Conservation (phyloP, 1,140 invertebrate species). For the Ladona fulva region DNA sequence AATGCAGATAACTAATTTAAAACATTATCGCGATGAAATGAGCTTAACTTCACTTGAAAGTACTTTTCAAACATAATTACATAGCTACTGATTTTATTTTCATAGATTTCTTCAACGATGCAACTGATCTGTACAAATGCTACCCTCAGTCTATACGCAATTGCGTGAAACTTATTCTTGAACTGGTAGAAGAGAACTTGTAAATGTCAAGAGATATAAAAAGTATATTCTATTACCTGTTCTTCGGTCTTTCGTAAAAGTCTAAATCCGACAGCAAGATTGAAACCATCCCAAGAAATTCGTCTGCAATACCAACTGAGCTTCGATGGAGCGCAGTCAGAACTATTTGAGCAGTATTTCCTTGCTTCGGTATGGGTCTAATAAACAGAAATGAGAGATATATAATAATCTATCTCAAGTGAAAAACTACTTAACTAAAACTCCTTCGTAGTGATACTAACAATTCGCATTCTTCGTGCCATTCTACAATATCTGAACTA, state of each 20-base stretch:
- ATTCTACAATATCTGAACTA: conserved; percentile 68
- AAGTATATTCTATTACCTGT: conserved; percentile 52
- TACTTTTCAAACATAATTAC: too few relatives aligned
- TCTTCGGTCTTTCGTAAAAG: conserved; percentile 78
- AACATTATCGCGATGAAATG: too few relatives aligned
- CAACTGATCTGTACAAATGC: too few relatives aligned
- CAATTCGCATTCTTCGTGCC: conserved; percentile 94
- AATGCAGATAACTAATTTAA: too few relatives aligned
- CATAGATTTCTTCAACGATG: too few relatives aligned
- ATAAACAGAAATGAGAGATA: conserved; percentile 21
- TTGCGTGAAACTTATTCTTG: too few relatives aligned
- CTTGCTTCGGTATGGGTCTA: conserved; percentile 72
- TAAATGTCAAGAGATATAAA: not conserved
- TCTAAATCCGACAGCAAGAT: conserved; percentile 81
- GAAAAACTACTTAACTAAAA: not conserved
- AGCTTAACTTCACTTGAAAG: too few relatives aligned
- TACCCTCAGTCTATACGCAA: too few relatives aligned
- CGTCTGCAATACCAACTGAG: conserved; percentile 73
- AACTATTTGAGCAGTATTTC: conserved; percentile 75
- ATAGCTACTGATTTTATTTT: too few relatives aligned
- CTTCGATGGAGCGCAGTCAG: conserved; percentile 81
- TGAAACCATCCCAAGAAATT: conserved; percentile 77
- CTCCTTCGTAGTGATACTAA: conserved; percentile 39
- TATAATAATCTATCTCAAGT: not conserved
- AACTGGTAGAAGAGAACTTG: too few relatives aligned